phyloP scores from a whole-genome alignment of 2,888 invertebrate species.

The Geotrupes spiniger region DNA sequence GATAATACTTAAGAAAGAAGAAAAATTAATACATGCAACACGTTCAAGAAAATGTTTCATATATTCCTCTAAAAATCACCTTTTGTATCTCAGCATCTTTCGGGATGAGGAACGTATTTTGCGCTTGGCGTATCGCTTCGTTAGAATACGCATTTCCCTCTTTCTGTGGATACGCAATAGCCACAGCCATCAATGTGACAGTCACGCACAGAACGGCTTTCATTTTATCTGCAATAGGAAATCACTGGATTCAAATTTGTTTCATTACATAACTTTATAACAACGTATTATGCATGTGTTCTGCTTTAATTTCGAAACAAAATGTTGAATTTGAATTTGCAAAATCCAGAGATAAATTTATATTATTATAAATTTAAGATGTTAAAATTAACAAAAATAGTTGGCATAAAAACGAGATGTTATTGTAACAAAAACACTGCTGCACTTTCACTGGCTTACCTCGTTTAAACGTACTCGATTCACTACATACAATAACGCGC shows the following conservation, averaged over 20 bases:
- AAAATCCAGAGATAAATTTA: no score
- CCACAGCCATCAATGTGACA: conserved; percentile 53
- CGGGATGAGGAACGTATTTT: conserved; percentile 80
- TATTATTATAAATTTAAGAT: no score
- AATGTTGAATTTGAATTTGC: no score
- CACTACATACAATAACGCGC: no score
- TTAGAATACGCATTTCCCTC: conserved; percentile 82
- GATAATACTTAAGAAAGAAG: neutral
- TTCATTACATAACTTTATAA: conserved; percentile 2
- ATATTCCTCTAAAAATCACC: conserved; percentile 53
- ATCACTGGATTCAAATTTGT: conserved; percentile 1
- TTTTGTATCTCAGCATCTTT: conserved; percentile 85
- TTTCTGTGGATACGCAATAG: conserved; percentile 63
- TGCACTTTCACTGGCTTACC: no score
- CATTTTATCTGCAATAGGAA: conserved; percentile 34
- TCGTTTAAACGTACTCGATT: no score
- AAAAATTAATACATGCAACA: neutral
- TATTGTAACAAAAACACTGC: no score
- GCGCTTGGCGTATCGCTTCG: conserved; percentile 84
- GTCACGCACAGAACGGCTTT: conserved; percentile 43
- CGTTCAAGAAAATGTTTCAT: neutral
- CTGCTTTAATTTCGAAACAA: no score
- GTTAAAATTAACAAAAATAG: no score
- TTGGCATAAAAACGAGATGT: no score
- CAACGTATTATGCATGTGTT: no score